Base-by-base conservation (phyloP, 1,140 invertebrate species). In the Pentalonia nigronervosa region DNA sequence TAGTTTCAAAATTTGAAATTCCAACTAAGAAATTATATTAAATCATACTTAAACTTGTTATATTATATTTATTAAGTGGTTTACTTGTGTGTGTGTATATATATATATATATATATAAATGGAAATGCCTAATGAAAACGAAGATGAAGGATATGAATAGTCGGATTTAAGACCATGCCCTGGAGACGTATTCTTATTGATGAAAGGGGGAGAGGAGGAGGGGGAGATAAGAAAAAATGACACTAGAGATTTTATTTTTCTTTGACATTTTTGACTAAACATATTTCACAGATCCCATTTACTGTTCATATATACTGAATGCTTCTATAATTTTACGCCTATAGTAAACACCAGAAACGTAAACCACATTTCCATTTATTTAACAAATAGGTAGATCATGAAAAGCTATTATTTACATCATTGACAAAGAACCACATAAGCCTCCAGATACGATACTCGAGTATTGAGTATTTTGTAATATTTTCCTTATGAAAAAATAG, bases 171-270 rank as follows among this genome's bases (percentile, higher is more conserved):
- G 17, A 20, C 47, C n/a, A 89, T 89, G 34, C 48, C 87, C 48
- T 21, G 30, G n/a, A 50, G 87, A 89, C n/a, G 23, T 23, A 53
- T 34, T 89, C 23, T 89, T 89, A 53, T 53, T 47, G n/a, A 8
- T 17, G n/a, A 4, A 41, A 2, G 41, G 41, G 1, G n/a, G 21
- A 4, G 30, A 9, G 30, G 30, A 14, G 30, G 11, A 41, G 4
- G 14, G 4, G 47, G 7, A 53, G 87, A 89, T 89, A 89, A 53
- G 87, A 86, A 89, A 53, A 87, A 48, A 50, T 34, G 20, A 89
- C 20, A 89, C n/a, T 45, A 14, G 3, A 53, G 47, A 89, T 89
- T 89, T 89, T n/a, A 89, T 89, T 89, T 20, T 89, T 23, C 47
- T 34, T 89, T 89, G 87, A 53, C n/a, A 53, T 53, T 36, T 89